Evolutionary conservation across 2,888 invertebrate genomes (phyloP), one percentile per base, ranked within the genome.

Genomic region (Rhyacophila evoluta): DNA sequence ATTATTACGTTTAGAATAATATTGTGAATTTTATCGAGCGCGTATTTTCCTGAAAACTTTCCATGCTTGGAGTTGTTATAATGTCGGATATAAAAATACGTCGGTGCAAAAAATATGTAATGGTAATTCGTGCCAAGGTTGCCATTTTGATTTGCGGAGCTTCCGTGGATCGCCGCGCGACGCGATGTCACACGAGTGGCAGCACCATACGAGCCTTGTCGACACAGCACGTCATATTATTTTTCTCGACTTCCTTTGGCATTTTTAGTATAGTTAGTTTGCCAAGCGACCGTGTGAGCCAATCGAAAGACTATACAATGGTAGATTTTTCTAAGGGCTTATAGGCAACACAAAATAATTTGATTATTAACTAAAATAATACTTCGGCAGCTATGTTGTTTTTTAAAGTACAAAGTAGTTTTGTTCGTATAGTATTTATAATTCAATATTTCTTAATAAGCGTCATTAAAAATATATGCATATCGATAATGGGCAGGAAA

Each of bases 231-330:
- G 75, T 41, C 41, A 70, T 69, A 39, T 70, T 69, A 70, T 68
- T 73, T 67, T 75, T 71, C 39, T 75, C 70, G 15, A 55, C 75
- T 75, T 75, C 75, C 75, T 69, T 70, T 75, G 75, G 75, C 71
- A 75, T 75, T 41, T 70, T 55, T 55, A 55, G 55, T 55, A 55
- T 55, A 55, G 55, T 19, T 55, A 19, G 19, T 33, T 55, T 55
- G 55, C 55, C 55, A 55, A 55, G 19, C 55, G 55, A 55, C 6
- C 55, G 19, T 55, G 19, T 10, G 55, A 55, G 55, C 55, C 55
- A 55, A 55, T 55, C 15, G 1, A 19, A 19, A 2, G 25, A 10
- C 15, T 25, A 55, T 55, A 55, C 55, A 55, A 6, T 19, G 1
- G 1, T 15, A 19, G 25, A 25, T 55, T 55, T 55, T 55, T 10